Conservation (phyloP, 2,113 vertebrate genomes). For the Forbesichthys papilliferus region DNA sequence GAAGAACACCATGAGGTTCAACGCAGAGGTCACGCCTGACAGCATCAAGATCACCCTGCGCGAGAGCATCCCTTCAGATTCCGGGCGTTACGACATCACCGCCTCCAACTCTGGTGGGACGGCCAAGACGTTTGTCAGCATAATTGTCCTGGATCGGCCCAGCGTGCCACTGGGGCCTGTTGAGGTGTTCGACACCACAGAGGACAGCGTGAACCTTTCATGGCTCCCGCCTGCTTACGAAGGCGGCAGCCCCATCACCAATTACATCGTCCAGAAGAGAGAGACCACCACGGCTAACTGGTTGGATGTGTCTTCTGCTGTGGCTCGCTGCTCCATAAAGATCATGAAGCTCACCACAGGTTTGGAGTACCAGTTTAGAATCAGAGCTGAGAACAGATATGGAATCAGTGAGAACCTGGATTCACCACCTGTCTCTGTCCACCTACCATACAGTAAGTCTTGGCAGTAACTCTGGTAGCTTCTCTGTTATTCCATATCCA, state of each 20-base stretch:
- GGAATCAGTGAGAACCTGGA: constrained; percentile 96
- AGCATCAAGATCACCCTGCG: constrained; percentile 89
- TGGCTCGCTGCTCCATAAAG: constrained; percentile 92
- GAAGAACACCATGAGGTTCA: constrained; percentile 95
- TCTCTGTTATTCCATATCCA: not conserved
- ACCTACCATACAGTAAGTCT: constrained; percentile 93
- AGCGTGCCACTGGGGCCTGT: constrained; percentile 90
- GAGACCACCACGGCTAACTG: constrained; percentile 93
- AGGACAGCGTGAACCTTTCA: constrained; percentile 87
- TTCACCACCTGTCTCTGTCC: constrained; percentile 84
- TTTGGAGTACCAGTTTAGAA: constrained; percentile 96
- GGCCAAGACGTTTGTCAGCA: constrained; percentile 89
- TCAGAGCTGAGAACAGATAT: constrained; percentile 97
- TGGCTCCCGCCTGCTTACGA: constrained; percentile 94
- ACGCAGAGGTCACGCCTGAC: constrained; percentile 91
- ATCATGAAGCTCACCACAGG: constrained; percentile 92
- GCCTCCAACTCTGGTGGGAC: constrained; percentile 95
- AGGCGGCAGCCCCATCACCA: constrained; percentile 95
- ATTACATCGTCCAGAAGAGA: constrained; percentile 94
- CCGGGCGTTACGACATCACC: constrained; percentile 92
- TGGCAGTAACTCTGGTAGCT: not conserved
- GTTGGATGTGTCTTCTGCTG: constrained; percentile 92
- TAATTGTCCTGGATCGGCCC: constrained; percentile 91
- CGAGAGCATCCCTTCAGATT: constrained; percentile 89
- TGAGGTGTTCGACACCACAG: constrained; percentile 86